Base-by-base conservation (phyloP, 2,113 vertebrate species). In the Tinamus guttatus region DNA sequence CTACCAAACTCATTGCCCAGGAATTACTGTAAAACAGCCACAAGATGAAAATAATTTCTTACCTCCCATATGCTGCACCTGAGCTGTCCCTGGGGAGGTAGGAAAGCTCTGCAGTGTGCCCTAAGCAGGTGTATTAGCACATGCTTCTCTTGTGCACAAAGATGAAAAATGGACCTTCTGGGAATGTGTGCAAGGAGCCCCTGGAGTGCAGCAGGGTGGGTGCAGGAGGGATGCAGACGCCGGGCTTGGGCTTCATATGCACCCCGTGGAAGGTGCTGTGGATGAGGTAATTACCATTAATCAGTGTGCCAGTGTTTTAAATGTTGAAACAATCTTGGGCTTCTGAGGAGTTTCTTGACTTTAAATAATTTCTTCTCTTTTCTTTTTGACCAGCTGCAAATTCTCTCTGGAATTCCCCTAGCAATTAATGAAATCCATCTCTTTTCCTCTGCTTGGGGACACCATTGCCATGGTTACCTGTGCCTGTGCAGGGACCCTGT, bases 391-490 rank as follows among this genome's bases (percentile, higher is more conserved):
- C 87, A 93, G 65, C 76, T 88, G 71, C 81, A 95, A 92, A 92
- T 89, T 93, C 81, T 92, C 81, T 88, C 89, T 85, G 87, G 85
- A 95, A 58, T 93, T 85, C 86, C 68, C 74, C 86, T 41, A 49
- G 86, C 90, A 93, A 80, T 97, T 97, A 96, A 95, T 94, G 86
- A 96, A 95, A 93, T 56, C 87, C 85, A 78, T 87, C 92, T 94
- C 52, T 91, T 94, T 95, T 65, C 87, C 91, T 45, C 84, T 95
- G 95, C 92, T 88, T 95, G 43, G 95, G 96, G 91, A 95, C 83
- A 93, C 25, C 13, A 92, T 96, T 95, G 80, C 96, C 96, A 96
- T 89, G 64, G 95, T 98, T 97, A 97, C 97, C 90, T 93, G 80
- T 97, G 96, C 92, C 96, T 97, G 90, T 96, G 91, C 81, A 92